A percentile compares a stretch with the other conserved stretches of the same genome.
Conservation (phyloP, 2,888 invertebrate species). For the Himalopsyche kuldschensis region DNA sequence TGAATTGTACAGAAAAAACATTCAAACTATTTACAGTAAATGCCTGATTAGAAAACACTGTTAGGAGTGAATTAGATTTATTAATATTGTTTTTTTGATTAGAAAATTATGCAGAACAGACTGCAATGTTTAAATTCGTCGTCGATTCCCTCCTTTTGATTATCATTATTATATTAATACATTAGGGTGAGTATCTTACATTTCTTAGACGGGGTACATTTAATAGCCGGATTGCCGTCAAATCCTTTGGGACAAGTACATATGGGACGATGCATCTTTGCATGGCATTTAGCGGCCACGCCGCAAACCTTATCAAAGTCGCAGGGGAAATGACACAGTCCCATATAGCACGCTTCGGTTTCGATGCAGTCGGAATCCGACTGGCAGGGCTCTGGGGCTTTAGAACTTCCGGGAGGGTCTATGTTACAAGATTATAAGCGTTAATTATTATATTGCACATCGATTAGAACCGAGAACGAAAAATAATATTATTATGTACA, state of each 20-base stretch:
- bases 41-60: slow-evolving; percentile 1
- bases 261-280: slow-evolving; percentile 80
- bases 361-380: slow-evolving; percentile 83
- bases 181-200: slow-evolving; percentile 62
- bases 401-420: slow-evolving; percentile 72
- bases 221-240: slow-evolving; percentile 79
- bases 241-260: slow-evolving; percentile 79
- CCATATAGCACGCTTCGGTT: slow-evolving; percentile 81
- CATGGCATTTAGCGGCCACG: slow-evolving; percentile 74
- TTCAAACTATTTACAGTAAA: background rate
- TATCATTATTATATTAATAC: slow-evolving; percentile 6
- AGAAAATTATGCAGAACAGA: background rate
- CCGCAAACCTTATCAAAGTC: slow-evolving; percentile 79
- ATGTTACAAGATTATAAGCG: slow-evolving; percentile 42
- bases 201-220: slow-evolving; percentile 75
- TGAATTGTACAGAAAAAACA: background rate
- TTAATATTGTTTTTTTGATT: background rate
- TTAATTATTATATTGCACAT: slow-evolving; percentile 29
- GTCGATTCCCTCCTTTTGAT: no score
- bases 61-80: background rate
- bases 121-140: no score
- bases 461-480: background rate
- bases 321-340: slow-evolving; percentile 80
- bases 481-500: slow-evolving; percentile 3
- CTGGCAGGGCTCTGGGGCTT: slow-evolving; percentile 77